Base-by-base conservation (phyloP, 2,888 invertebrate species). In the Mythimna albipuncta region DNA sequence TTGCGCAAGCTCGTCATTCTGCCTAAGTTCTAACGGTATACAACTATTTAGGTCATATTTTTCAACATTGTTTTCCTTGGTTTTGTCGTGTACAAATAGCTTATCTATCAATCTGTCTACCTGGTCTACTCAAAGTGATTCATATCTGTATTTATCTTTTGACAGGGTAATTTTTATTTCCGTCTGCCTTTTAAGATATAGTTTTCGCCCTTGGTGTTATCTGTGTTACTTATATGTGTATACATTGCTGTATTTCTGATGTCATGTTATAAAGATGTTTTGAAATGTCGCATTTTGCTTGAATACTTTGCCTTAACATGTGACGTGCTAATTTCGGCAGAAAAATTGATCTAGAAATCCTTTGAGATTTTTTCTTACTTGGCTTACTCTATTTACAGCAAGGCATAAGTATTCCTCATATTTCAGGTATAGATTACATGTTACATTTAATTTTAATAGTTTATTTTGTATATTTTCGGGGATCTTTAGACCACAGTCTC, bases 161-260 rank as follows among this genome's bases (percentile, higher is more conserved):
- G 26, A 38, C 52, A n/a, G 11, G 35, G 65, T 75, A 35, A 26
- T 26, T 73, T 59, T 1, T 54, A 38, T 47, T 77, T 32, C 11
- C 41, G 38, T 38, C n/a, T 32, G 6, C 10, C 9, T 32, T 64
- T 52, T 7, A 32, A n/a, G 16, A 5, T n/a, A 57, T 21, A 10
- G 32, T 69, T 38, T 4, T 13, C n/a, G 10, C 19, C 6, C 6
- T 44, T 1, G 6, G 44, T 21, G n/a, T 21, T 54, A 64, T 44
- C 2, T 47, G 32, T 67, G 10, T 10, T 54, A 54, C n/a, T 10
- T 21, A n/a, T 54, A n/a, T 1, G 3, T 3, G 52, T n/a, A 0
- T 26, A 13, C 6, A 26, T 6, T 26, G 11, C 26, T 26, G 13
- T 55, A 11, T 13, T 55, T 13, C 55, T 55, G 11, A 21, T 13